Base-by-base conservation (phyloP, 2,888 invertebrate species). In the Habrosyne pyritoides region DNA sequence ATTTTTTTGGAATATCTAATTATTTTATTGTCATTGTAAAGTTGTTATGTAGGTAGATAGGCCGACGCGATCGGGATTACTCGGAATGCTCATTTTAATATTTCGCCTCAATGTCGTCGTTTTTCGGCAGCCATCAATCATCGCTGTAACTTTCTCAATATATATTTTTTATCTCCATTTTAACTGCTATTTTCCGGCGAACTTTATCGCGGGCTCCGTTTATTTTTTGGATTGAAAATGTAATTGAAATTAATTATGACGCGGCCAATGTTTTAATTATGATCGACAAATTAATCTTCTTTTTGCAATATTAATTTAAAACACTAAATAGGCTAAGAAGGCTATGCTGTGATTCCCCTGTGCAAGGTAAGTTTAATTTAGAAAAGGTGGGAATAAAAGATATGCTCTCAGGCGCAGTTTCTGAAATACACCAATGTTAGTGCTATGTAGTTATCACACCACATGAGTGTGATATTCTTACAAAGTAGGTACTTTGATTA, bases 101-200 rank as follows among this genome's bases (percentile, higher is more conserved):
- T 60, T 56, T 59, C 28, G 54, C 42, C 63, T 57, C 52, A 55
- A 61, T 55, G 54, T 65, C 49, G 63, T 69, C 70, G 60, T 47
- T 58, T 60, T 53, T 53, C 52, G 36, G 47, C 59, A 21, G 53
- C 50, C 71, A 66, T 69, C 68, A 60, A 72, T 72, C 75, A 66
- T 63, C 50, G 28, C 47, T 47, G 51, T 49, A 62, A 60, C 67
- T 69, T 72, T 62, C 61, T 61, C 63, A 61, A 69, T 70, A 63
- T 62, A 67, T 60, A 5, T 18, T 57, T 63, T 56, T 72, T 61
- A 63, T 66, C 63, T 64, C 61, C 59, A 69, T 67, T 64, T 58
- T 62, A 66, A 66, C 64, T 63, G 56, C 59, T 71, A 49, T 49
- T 50, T 50, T 30, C n/a, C 14, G 18, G 28, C 14, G 26, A 49